These are phyloP conservation scores for Dinomys branickii DNA, from an alignment of 2,113 vertebrate species.

Conservation along the genomic window DNA sequence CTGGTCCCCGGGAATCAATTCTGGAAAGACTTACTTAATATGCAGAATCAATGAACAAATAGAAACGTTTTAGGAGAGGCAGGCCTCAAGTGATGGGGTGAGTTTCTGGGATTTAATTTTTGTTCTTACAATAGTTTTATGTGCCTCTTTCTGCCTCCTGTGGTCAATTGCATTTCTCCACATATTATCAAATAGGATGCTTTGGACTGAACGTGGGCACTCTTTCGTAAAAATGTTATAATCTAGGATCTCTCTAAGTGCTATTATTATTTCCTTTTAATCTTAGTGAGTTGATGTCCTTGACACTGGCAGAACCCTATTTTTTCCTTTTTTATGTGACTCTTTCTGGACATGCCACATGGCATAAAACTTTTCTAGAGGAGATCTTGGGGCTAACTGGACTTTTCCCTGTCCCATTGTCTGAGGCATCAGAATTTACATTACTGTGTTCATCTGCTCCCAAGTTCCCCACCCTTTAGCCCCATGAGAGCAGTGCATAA, in stretches of 20 bases:
- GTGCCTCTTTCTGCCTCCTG: background rate
- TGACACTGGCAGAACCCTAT: background rate
- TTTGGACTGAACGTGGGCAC: background rate
- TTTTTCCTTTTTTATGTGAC: background rate
- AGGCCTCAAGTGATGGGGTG: background rate
- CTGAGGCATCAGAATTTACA: constrained; percentile 16
- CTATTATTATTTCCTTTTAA: constrained; percentile 58
- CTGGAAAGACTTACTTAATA: constrained; percentile 72
- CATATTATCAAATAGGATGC: constrained; percentile 52
- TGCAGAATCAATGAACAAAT: constrained; percentile 70
- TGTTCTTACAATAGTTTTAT: constrained; percentile 43
- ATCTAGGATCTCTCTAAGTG: background rate
- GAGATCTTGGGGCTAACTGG: background rate
- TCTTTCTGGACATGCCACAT: background rate
- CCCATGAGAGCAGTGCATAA: background rate
- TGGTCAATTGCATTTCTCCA: constrained; percentile 25
- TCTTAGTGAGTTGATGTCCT: constrained; percentile 45
- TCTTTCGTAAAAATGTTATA: background rate
- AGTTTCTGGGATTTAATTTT: constrained; percentile 50
- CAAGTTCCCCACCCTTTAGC: background rate
- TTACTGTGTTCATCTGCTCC: constrained; percentile 16
- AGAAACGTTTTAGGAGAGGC: constrained; percentile 58
- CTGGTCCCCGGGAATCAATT: constrained; percentile 38
- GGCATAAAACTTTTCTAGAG: constrained; percentile 44
- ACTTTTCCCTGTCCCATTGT: constrained; percentile 38